Evolutionary conservation across 1,140 invertebrate species (phyloP), one percentile per base, ranked within the genome.

Genomic region (Drosophila leontia): DNA sequence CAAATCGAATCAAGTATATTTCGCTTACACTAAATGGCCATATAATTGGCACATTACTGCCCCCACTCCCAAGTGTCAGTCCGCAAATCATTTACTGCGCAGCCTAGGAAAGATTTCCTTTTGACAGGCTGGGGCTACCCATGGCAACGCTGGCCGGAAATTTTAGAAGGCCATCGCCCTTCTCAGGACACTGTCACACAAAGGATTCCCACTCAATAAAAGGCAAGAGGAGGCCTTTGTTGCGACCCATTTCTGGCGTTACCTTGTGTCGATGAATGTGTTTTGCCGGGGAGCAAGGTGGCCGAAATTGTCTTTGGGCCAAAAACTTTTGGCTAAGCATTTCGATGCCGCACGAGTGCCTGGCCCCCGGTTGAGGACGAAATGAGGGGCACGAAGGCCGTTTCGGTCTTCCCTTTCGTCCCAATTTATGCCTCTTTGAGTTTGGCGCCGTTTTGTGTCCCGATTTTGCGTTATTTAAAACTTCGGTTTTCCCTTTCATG

Each of bases 31-130:
- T 75, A 75, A 82, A 82, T 82, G 63, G 75, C 53, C 80, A 41
- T 78, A 64, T 83, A 83, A 83, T 83, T 82, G 80, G 74, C 65
- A 75, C 61, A 55, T 82, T 82, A 78, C 69, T 42, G 41, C 19
- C 62, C 34, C 29, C 12, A 5, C 37, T 35, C 13, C n/a, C 47
- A 11, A 12, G 37, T 67, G 29, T 44, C 74, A 78, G 51, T 42
- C 61, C 50, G 11, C 23, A 48, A 58, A 65, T 82, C 44, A 47
- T 64, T 69, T 65, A 63, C 50, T 47, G 56, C 47, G 50, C 39
- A 65, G 61, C 62, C 58, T 55, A 55, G 67, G 7, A 68, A 50
- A 23, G 29, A 35, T 34, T 42, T 55, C 53, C 53, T 51, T 65
- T 34, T 47, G 58, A 26, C 23, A 37, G 41, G 42, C 35, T 47